These are phyloP conservation scores for Thera britannica DNA, from an alignment of 2,888 invertebrate species.

Conservation along the genomic window DNA sequence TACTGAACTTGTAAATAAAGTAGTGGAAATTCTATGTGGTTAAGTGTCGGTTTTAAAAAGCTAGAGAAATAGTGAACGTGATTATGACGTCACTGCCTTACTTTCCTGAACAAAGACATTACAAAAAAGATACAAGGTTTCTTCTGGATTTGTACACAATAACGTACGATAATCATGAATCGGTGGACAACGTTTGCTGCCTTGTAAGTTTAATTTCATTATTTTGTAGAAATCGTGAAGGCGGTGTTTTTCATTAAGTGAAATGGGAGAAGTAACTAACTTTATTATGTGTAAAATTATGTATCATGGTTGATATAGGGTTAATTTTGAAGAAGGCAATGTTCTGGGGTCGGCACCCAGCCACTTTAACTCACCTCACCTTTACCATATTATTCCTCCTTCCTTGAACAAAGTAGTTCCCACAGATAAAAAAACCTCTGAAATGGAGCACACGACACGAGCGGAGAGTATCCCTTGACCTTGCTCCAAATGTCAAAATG, in stretches of 20 bases:
- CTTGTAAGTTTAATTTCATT: constrained; percentile 77
- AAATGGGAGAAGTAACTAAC: background rate
- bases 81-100: constrained; percentile 81
- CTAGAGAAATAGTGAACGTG: constrained; percentile 9
- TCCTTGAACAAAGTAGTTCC: constrained; percentile 7
- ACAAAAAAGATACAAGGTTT: constrained; percentile 94
- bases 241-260: no score
- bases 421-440: constrained; percentile 46
- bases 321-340: no score
- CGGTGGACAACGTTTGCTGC: constrained; percentile 88
- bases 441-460: constrained; percentile 47
- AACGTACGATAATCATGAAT: constrained; percentile 93
- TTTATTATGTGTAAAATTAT: no score
- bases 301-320: no score
- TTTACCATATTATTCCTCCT: no score
- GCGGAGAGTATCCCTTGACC: constrained; percentile 57
- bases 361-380: no score
- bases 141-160: constrained; percentile 93
- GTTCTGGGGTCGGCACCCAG: no score
- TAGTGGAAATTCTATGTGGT: background rate
- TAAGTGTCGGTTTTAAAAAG: background rate
- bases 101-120: constrained; percentile 88
- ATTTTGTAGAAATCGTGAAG: background rate
- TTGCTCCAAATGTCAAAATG: constrained; percentile 80
- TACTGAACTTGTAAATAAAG: background rate